phyloP scores from a whole-genome alignment of 2,113 vertebrate species.

The Nestor notabilis region DNA sequence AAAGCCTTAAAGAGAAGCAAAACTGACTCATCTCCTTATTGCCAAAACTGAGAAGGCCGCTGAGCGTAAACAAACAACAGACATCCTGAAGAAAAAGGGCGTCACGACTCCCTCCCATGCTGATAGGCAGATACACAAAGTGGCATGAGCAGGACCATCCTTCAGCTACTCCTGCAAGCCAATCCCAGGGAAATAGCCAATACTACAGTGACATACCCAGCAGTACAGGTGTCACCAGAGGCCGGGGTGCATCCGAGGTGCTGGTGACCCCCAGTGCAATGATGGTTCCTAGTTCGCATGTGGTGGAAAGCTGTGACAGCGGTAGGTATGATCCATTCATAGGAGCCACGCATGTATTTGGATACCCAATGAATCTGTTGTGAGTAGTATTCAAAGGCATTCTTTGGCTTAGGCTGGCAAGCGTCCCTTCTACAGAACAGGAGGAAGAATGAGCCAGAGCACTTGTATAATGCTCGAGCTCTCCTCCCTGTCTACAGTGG shows the following conservation, averaged over 20 bases:
- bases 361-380: neutral
- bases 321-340: neutral
- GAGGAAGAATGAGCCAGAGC: neutral
- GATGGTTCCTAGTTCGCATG: neutral
- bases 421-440: neutral
- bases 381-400: fast-evolving
- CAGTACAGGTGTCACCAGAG: neutral
- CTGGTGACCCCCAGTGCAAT: neutral
- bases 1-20: slow-evolving; percentile 46
- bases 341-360: fast-evolving
- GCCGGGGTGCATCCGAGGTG: neutral
- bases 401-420: neutral
- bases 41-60: neutral
- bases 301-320: neutral
- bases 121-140: neutral
- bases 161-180: neutral
- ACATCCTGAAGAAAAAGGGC: slow-evolving; percentile 19
- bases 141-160: neutral
- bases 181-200: fast-evolving
- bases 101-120: neutral
- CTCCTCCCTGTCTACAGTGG: neutral
- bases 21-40: slow-evolving; percentile 62
- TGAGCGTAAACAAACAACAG: slow-evolving; percentile 47
- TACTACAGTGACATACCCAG: fast-evolving
- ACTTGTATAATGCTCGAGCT: neutral